Evolutionary conservation across 2,113 vertebrate species (phyloP), one percentile per base, ranked within the genome.

Genomic region (Hemiprocne comata): DNA sequence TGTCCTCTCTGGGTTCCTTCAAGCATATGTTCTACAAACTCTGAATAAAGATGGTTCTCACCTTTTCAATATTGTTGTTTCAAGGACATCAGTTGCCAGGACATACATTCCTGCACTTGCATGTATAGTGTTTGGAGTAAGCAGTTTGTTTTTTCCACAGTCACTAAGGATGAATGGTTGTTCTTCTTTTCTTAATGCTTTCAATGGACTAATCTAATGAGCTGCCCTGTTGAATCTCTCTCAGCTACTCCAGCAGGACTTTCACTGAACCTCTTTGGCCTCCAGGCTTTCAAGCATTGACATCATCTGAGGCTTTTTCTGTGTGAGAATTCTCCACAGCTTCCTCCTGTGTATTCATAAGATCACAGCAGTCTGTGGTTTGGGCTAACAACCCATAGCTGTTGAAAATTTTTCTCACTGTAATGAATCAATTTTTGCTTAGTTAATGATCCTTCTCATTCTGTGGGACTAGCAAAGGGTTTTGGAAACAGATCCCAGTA

Each of bases 401-500:
- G 36, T 33, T 77, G 78, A 89, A 87, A 70, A 33, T 44, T 93
- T 79, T 95, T 85, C 75, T 95, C 85, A 64, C 72, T 13, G 13
- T 72, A 88, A 64, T 89, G 65, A 86, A 90, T 83, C 54, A 88
- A 85, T 93, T 94, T 90, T 94, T 94, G 36, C 85, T 85, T 89
- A 91, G 85, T 66, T 94, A 96, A 94, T 82, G 54, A 87, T 79
- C 46, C 50, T 89, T 90, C 74, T 88, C 64, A 51, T 83, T 91
- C 48, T 60, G 51, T 90, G 55, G 72, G 48, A 62, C 55, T 74
- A 91, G 62, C 28, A 87, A 82, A 85, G 31, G 44, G n/a, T 38
- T 93, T 90, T 90, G 73, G 67, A 95, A 91, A 85, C 33, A 74
- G 70, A 60, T 91, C 62, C 34, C 78, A 60, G 60, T 14, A 65